Conservation (phyloP, 2,113 vertebrate species). For the Takifugu bimaculatus region DNA sequence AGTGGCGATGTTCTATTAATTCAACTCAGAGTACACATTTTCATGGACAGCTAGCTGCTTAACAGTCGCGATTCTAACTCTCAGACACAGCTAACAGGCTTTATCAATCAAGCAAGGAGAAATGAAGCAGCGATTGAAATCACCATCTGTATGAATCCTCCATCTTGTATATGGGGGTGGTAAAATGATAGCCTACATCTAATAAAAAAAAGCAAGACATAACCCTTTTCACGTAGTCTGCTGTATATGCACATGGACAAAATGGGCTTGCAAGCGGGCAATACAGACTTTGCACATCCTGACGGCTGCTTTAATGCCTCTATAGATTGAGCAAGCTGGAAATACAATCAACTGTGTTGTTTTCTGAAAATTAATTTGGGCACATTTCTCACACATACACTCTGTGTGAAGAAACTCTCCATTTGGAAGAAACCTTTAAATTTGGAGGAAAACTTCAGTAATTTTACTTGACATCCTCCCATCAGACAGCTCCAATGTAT, state of each 20-base stretch:
- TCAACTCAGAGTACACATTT: conserved; percentile 52
- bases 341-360: too few relatives aligned
- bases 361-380: too few relatives aligned
- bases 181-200: conserved; percentile 30
- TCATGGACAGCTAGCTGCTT: conserved; percentile 54
- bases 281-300: neutral
- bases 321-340: too few relatives aligned
- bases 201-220: conserved; percentile 16
- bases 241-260: conserved; percentile 6
- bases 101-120: conserved; percentile 54
- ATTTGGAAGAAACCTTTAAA: too few relatives aligned
- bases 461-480: too few relatives aligned
- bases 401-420: too few relatives aligned
- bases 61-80: conserved; percentile 14
- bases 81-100: conserved; percentile 34
- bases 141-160: conserved; percentile 24
- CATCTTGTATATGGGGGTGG: conserved; percentile 22
- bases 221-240: neutral
- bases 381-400: too few relatives aligned
- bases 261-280: neutral
- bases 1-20: conserved; percentile 37
- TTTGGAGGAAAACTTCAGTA: too few relatives aligned
- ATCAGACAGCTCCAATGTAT: too few relatives aligned
- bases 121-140: conserved; percentile 47
- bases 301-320: conserved; percentile 9